Evolutionary conservation across 2,113 vertebrate species (phyloP), one percentile per base, ranked within the genome.

Genomic region (Choloepus hoffmanni): DNA sequence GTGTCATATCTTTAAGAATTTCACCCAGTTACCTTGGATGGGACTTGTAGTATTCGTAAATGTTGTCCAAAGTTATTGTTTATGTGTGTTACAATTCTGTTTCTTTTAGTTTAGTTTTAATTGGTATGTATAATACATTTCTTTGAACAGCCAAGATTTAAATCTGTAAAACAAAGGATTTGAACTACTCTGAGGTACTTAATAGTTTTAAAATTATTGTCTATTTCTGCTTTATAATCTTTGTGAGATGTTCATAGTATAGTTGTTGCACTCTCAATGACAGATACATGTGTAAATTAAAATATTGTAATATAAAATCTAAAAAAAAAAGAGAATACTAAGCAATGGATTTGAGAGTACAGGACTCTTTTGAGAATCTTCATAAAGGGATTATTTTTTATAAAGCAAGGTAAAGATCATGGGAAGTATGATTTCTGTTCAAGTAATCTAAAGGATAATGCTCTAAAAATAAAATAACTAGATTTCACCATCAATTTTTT

Each of bases 391-490:
- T 48, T 30, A n/a, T 92, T 93, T 36, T 84, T 15, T 67, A 48
- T 1, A 85, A 85, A 24, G 16, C 40, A 65, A 76, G 67, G 12
- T 95, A 93, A 68, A 65, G 43, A 6, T 63, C 91, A 85, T 13
- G 48, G 5, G 30, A 36, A 72, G 7, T 60, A 92, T 65, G 24
- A 5, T 16, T 92, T 58, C 24, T 67, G 11, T 82, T 72, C 74
- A 77, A 62, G 5, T 76, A 76, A 36, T 26, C 36, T 23, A 5
- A n/a, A 70, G 30, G 21, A 16, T 6, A 76, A 14, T 70, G 2
- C 0, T 63, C 87, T 73, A 79, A 23, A 92, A 85, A 88, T 63
- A 67, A n/a, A 95, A 53, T 92, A 89, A 26, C 93, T 53, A 82
- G 40, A 95, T 95, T 36, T 6, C 15, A 0, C 14, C 55, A 74